Conservation (phyloP, 2,113 vertebrate species). For the Maccullochella peelii region DNA sequence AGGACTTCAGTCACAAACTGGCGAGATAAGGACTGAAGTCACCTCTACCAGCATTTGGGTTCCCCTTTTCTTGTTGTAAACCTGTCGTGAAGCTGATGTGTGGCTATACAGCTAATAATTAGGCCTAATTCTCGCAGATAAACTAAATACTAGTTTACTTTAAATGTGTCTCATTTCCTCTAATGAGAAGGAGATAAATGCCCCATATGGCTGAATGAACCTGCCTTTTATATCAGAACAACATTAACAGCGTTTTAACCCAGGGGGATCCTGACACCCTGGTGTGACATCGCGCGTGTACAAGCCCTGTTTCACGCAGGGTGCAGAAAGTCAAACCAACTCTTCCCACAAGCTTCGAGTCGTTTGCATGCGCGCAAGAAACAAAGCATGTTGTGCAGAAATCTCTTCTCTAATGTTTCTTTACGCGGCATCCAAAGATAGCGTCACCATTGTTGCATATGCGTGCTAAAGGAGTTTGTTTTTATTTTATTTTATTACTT, state of each 20-base stretch:
- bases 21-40: slow-evolving; percentile 59
- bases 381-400: background rate
- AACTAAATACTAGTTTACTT: background rate
- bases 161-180: background rate
- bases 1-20: slow-evolving; percentile 59
- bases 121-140: background rate
- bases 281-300: slow-evolving; percentile 67
- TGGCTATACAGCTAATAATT: background rate
- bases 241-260: slow-evolving; percentile 74
- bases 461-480: background rate
- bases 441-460: background rate
- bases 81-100: background rate
- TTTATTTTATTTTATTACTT: background rate
- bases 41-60: background rate
- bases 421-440: too few relatives aligned
- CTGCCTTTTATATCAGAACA: slow-evolving; percentile 56
- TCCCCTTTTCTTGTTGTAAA: background rate
- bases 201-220: slow-evolving; percentile 45
- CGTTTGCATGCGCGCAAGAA: background rate
- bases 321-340: slow-evolving; percentile 21
- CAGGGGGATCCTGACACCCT: slow-evolving; percentile 69
- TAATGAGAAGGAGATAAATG: background rate
- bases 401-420: too few relatives aligned
- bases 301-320: slow-evolving; percentile 40
- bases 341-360: background rate